phyloP scores from a whole-genome alignment of 1,140 invertebrate species.

The Holotrichia oblita region DNA sequence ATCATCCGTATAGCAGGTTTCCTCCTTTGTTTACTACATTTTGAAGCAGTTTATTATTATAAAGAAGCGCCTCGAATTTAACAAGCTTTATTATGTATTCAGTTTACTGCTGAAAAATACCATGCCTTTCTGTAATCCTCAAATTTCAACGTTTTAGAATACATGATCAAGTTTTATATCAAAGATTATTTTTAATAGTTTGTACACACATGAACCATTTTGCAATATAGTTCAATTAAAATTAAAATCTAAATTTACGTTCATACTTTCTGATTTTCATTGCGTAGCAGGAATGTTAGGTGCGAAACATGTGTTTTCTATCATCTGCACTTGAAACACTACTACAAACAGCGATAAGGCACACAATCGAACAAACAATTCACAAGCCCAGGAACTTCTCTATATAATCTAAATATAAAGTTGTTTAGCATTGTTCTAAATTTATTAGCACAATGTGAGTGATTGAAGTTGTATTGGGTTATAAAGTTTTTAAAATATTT shows the following conservation, averaged over 20 bases:
- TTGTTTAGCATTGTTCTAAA: conserved; percentile 25
- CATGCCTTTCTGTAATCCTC: no score
- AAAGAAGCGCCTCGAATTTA: no score
- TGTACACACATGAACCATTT: neutral
- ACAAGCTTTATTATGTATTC: no score
- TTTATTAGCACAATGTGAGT: conserved; percentile 23
- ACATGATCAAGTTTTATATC: no score
- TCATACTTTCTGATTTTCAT: neutral
- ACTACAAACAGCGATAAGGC: conserved; percentile 4
- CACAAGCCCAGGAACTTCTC: neutral
- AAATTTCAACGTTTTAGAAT: no score
- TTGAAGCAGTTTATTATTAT: no score
- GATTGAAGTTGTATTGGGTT: conserved; percentile 25
- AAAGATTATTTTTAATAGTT: no score
- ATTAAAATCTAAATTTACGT: conserved; percentile 20
- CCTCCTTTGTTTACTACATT: no score
- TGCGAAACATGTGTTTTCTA: conserved; percentile 3
- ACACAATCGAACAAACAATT: conserved; percentile 29
- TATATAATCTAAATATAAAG: conserved; percentile 23
- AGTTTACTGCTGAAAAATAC: no score
- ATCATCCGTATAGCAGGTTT: no score
- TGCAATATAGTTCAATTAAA: neutral
- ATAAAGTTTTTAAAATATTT: conserved; percentile 27
- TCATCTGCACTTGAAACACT: conserved; percentile 10
- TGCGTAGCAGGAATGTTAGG: conserved; percentile 5